phyloP scores from a whole-genome alignment of 2,888 invertebrate genomes.

The Urechis unicinctus region DNA sequence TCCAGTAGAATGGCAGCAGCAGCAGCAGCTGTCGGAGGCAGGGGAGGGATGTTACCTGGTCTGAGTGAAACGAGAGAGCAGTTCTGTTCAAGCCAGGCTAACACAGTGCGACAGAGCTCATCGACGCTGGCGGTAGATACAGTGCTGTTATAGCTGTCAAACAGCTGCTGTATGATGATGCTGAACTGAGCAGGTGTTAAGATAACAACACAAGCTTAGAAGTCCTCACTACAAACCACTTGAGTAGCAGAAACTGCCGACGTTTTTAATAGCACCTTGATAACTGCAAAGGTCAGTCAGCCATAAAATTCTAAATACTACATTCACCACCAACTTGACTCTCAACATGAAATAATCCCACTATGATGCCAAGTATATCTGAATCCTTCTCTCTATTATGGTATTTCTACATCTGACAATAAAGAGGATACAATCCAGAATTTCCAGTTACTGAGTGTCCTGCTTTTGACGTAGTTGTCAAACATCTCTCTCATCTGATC shows the following conservation, averaged over 20 bases:
- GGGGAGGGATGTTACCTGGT: conserved; percentile 66
- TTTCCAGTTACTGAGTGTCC: conserved; percentile 90
- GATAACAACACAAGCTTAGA: conserved; percentile 24
- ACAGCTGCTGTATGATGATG: conserved; percentile 78
- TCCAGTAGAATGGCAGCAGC: no score
- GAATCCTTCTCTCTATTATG: no score
- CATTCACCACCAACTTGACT: no score
- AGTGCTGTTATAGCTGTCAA: conserved; percentile 83
- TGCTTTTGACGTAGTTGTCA: conserved; percentile 77
- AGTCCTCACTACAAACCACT: background rate
- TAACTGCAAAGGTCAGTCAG: no score
- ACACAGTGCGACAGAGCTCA: conserved; percentile 83
- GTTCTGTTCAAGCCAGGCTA: conserved; percentile 93
- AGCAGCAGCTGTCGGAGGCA: no score
- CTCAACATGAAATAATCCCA: no score
- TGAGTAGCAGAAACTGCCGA: background rate
- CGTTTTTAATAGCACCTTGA: background rate
- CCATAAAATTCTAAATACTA: no score
- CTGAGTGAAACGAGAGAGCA: conserved; percentile 89
- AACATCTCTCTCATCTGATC: conserved; percentile 88
- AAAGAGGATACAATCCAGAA: conserved; percentile 83
- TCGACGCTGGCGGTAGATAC: conserved; percentile 86
- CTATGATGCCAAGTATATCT: no score
- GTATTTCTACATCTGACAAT: background rate
- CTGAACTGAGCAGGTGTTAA: conserved; percentile 66